Evolutionary conservation across 2,797 vertebrate genomes (phyloP).

Genomic region (Thamnophis elegans): DNA sequence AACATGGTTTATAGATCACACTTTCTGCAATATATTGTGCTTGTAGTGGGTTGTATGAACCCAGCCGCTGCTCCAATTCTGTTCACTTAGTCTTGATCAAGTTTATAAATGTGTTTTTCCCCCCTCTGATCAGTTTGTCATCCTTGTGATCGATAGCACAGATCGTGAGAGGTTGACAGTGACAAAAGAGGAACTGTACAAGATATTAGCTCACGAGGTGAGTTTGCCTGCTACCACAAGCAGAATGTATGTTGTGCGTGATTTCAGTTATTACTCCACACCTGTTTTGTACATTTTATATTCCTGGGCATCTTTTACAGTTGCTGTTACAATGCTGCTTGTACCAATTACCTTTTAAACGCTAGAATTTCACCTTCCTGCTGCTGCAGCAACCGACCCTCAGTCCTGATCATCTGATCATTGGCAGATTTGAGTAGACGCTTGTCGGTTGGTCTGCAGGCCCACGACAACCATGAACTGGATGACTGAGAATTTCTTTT

Average conservation of each 20-base stretch:
- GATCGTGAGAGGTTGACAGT: conserved; percentile 80
- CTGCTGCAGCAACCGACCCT: too few relatives aligned
- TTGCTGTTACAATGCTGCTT: not conserved
- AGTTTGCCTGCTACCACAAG: not conserved
- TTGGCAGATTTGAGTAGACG: too few relatives aligned
- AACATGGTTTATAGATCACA: not conserved
- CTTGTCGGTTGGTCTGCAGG: too few relatives aligned
- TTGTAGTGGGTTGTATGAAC: not conserved
- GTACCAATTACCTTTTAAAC: not conserved
- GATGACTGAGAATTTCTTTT: too few relatives aligned
- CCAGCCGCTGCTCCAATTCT: not conserved
- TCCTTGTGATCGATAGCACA: conserved; percentile 86
- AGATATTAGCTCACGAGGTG: conserved; percentile 86
- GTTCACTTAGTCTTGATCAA: not conserved
- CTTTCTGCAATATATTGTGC: not conserved
- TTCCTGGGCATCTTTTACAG: not conserved
- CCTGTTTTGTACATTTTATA: not conserved
- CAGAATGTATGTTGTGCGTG: not conserved
- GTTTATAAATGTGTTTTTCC: not conserved
- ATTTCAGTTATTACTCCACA: not conserved
- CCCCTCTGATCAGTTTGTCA: conserved; percentile 76
- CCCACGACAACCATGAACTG: too few relatives aligned
- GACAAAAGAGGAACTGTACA: conserved; percentile 80
- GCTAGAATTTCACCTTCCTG: too few relatives aligned
- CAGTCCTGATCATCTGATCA: too few relatives aligned